These are phyloP conservation scores for Aulostomus chinensis DNA, from an alignment of 2,797 vertebrate species.

Conservation along the genomic window DNA sequence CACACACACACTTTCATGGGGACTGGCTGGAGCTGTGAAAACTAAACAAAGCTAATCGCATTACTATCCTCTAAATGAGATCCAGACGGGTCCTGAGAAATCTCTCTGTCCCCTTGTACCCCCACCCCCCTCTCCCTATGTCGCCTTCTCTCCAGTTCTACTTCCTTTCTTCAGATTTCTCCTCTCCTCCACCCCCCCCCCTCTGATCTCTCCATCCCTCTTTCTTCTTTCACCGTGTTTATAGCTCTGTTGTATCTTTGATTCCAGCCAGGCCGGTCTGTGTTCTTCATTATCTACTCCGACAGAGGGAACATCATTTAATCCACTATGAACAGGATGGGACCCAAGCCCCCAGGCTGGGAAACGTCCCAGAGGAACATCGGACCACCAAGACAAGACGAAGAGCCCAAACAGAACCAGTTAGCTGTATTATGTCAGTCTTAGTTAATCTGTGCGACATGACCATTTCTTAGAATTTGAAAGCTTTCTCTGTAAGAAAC, in stretches of 20 bases:
- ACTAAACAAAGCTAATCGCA: conserved; percentile 85
- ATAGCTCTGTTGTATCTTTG: conserved; percentile 46
- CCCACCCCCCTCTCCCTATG: conserved; percentile 23
- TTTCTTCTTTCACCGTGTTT: conserved; percentile 31
- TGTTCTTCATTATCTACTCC: conserved; percentile 56
- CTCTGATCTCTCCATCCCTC: conserved; percentile 14
- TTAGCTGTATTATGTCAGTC: background rate
- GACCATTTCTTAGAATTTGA: background rate
- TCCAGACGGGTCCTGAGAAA: conserved; percentile 70
- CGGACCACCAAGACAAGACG: conserved; percentile 28
- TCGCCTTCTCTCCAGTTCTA: conserved; percentile 18
- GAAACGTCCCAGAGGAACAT: conserved; percentile 22
- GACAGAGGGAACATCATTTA: conserved; percentile 36
- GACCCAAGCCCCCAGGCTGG: conserved; percentile 10
- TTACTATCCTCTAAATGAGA: conserved; percentile 83
- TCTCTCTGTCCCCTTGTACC: conserved; percentile 25
- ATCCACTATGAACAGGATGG: conserved; percentile 17
- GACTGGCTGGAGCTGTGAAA: conserved; percentile 81
- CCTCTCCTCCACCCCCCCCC: background rate
- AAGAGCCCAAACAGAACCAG: conserved; percentile 12
- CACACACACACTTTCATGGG: conserved; percentile 49
- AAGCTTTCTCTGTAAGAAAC: background rate
- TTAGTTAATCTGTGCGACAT: conserved; percentile 1
- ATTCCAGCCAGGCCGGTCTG: conserved; percentile 38
- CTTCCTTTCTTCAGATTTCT: conserved; percentile 7